Conservation (phyloP, 64 coral and sea anemone genomes). For the Montipora cactus region DNA sequence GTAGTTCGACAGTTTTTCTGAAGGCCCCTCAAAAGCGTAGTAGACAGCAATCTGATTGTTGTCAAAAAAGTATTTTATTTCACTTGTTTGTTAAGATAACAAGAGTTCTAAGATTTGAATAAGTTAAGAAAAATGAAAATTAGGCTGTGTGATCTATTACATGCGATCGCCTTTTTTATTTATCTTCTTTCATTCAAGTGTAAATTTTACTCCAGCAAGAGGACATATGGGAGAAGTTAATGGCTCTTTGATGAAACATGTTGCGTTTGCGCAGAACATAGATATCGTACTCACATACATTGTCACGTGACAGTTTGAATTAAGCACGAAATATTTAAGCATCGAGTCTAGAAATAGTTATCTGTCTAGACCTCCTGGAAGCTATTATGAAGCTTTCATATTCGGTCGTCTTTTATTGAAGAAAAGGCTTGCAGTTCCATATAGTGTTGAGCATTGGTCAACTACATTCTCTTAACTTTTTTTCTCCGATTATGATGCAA, state of each 20-base stretch:
- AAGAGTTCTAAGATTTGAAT: too few species aligned
- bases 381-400: neutral
- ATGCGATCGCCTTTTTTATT: too few species aligned
- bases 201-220: neutral
- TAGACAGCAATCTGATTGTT: neutral
- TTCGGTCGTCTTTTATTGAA: neutral
- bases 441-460: neutral
- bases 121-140: too few species aligned
- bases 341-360: neutral
- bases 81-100: neutral
- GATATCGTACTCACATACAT: too few species aligned
- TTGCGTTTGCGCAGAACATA: too few species aligned
- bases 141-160: too few species aligned
- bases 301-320: neutral
- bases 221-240: neutral
- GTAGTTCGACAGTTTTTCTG: neutral
- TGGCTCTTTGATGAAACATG: too few species aligned
- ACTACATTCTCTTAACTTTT: too few species aligned
- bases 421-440: neutral
- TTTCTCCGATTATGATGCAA: too few species aligned
- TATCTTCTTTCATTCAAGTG: too few species aligned
- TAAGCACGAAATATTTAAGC: neutral
- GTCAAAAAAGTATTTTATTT: neutral
- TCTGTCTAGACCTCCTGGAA: constrained; percentile 8
- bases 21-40: neutral